phyloP scores from a whole-genome alignment of 2,888 invertebrate genomes.

The Papilio demoleus region DNA sequence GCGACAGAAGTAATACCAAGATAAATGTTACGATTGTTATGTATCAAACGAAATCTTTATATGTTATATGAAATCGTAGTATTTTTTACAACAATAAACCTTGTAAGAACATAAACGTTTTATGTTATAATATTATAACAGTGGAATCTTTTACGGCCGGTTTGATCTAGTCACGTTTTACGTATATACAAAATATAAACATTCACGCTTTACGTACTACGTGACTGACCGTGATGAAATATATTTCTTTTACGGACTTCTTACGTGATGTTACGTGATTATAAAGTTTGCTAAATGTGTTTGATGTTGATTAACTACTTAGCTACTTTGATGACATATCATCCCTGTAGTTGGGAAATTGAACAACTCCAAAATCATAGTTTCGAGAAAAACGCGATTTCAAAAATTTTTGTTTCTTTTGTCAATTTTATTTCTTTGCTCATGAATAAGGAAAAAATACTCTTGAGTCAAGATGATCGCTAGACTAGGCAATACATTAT shows the following conservation, averaged over 20 bases:
- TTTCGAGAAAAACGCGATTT: too few species aligned
- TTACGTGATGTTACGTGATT: slow-evolving; percentile 1
- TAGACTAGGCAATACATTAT: too few species aligned
- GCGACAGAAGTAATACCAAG: too few species aligned
- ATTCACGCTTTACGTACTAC: slow-evolving; percentile 30
- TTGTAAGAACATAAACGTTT: slow-evolving; percentile 11
- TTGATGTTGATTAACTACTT: slow-evolving; percentile 4
- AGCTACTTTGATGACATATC: too few species aligned
- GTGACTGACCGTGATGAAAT: slow-evolving; percentile 34
- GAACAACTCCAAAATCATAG: too few species aligned
- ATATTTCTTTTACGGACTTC: slow-evolving; percentile 21
- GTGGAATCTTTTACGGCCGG: slow-evolving; percentile 10
- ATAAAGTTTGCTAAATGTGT: slow-evolving; percentile 10
- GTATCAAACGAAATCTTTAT: background rate
- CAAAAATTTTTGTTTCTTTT: too few species aligned
- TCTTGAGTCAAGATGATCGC: too few species aligned
- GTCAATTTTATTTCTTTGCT: too few species aligned
- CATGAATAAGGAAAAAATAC: too few species aligned
- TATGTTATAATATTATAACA: slow-evolving; percentile 14
- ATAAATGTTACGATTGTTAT: too few species aligned
- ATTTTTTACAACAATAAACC: slow-evolving; percentile 3
- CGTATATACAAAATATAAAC: slow-evolving; percentile 17
- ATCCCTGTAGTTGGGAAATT: too few species aligned
- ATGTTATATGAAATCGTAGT: background rate
- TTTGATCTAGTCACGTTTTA: slow-evolving; percentile 25